Conservation (phyloP, 2,113 vertebrate genomes). For the Hemiprocne comata region DNA sequence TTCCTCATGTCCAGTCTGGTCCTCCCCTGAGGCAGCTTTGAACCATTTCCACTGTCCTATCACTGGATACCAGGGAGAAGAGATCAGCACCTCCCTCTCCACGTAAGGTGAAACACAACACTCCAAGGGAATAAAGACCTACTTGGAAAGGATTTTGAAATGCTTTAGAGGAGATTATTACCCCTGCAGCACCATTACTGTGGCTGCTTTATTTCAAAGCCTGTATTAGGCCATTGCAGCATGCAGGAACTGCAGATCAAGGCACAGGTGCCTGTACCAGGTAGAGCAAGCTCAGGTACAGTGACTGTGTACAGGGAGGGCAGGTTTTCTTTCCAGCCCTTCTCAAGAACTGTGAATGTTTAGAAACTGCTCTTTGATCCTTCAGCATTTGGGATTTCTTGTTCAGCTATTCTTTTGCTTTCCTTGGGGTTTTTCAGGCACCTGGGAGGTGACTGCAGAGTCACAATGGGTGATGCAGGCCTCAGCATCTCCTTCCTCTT, state of each 20-base stretch:
- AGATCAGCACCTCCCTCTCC: neutral
- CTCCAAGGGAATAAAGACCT: neutral
- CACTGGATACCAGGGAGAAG: neutral
- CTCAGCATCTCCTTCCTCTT: neutral
- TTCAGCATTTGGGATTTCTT: neutral
- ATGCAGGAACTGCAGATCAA: neutral
- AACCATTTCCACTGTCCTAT: neutral
- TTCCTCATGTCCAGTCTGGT: neutral
- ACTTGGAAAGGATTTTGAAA: conserved; percentile 22
- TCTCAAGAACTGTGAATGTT: neutral
- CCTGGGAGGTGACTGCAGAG: neutral
- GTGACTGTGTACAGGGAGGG: neutral
- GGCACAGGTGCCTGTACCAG: neutral
- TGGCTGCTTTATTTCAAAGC: neutral
- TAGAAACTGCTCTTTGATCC: conserved; percentile 11
- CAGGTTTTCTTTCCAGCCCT: conserved; percentile 2
- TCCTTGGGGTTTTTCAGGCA: neutral
- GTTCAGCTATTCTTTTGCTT: neutral
- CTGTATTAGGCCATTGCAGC: neutral
- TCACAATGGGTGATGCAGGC: neutral
- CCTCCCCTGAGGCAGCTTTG: neutral
- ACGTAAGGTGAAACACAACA: neutral
- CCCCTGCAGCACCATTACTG: neutral
- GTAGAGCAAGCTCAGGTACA: neutral
- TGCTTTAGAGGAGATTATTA: conserved; percentile 1